A percentile compares a stretch with the other conserved stretches of the same genome.
Conservation (phyloP, 2,888 invertebrate genomes). For the Parapristionchus giblindavisi region DNA sequence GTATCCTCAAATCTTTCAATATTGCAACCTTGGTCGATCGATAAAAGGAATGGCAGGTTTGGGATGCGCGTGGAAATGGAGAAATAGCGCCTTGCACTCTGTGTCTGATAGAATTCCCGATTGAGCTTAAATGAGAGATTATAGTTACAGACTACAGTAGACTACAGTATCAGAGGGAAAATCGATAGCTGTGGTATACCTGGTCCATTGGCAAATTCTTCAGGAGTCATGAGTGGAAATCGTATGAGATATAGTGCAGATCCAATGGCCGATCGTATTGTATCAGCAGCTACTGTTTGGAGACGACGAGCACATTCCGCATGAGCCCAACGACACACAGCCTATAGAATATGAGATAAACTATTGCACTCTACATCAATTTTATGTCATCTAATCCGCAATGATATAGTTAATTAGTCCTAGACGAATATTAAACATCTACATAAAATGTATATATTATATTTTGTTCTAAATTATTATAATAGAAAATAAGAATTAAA, state of each 20-base stretch:
- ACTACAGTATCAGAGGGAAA: not conserved
- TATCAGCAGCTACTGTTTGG: conserved; percentile 77
- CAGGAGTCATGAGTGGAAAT: conserved; percentile 85
- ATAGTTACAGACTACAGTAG: not conserved
- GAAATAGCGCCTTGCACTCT: conserved; percentile 79
- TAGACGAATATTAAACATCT: no score
- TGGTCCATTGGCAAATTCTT: conserved; percentile 81
- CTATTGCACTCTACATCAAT: not conserved
- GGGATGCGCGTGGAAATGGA: conserved; percentile 77
- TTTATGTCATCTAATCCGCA: not conserved
- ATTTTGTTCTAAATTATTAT: not conserved
- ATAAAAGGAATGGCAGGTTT: conserved; percentile 80
- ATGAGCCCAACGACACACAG: conserved; percentile 58
- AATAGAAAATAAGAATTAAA: not conserved
- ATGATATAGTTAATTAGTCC: no score
- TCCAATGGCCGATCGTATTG: conserved; percentile 78
- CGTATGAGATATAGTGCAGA: conserved; percentile 80
- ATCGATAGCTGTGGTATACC: conserved; percentile 42
- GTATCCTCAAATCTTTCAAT: not conserved
- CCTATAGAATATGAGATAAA: conserved; percentile 42
- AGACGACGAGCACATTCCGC: conserved; percentile 80
- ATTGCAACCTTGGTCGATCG: conserved; percentile 39
- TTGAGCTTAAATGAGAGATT: conserved; percentile 67
- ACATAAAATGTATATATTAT: no score
- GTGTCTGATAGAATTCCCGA: conserved; percentile 81